Percentiles rank a stretch among this genome's conserved stretches.
These are phyloP conservation scores for Erpobdella octoculata DNA, from an alignment of 2,888 invertebrate genomes.

Conservation along the genomic window DNA sequence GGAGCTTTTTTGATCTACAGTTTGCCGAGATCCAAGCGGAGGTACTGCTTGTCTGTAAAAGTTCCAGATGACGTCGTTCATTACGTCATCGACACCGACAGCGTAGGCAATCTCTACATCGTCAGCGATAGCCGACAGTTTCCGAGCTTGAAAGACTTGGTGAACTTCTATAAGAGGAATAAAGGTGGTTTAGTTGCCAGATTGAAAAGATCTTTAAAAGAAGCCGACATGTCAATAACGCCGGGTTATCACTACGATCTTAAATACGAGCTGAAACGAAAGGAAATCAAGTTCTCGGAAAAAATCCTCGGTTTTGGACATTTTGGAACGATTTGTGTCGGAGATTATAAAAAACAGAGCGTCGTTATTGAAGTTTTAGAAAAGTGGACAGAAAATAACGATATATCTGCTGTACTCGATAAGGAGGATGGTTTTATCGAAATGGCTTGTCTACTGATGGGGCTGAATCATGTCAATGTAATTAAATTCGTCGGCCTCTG, in stretches of 20 bases:
- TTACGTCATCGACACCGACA: background rate
- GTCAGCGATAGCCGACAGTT: slow-evolving; percentile 37
- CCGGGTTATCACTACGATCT: slow-evolving; percentile 37
- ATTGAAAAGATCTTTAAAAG: slow-evolving; percentile 36
- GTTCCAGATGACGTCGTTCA: slow-evolving; percentile 23
- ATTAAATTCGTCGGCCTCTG: slow-evolving; percentile 36
- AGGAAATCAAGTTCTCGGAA: background rate
- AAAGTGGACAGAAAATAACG: slow-evolving; percentile 12
- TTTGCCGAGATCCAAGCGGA: background rate
- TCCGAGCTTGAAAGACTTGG: slow-evolving; percentile 35
- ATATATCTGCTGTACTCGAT: slow-evolving; percentile 29
- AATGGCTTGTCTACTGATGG: slow-evolving; percentile 36
- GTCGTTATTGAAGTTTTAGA: slow-evolving; percentile 39
- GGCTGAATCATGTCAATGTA: slow-evolving; percentile 35
- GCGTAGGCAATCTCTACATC: slow-evolving; percentile 29
- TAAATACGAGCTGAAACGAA: slow-evolving; percentile 34
- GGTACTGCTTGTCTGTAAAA: background rate
- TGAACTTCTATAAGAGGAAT: slow-evolving; percentile 36
- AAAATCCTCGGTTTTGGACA: slow-evolving; percentile 36
- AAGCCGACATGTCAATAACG: slow-evolving; percentile 33
- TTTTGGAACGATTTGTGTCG: slow-evolving; percentile 38
- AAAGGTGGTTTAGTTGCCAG: slow-evolving; percentile 35
- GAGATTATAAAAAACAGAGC: slow-evolving; percentile 31
- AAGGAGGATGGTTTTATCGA: slow-evolving; percentile 38
- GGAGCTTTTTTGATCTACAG: slow-evolving; percentile 38